Base-by-base conservation (phyloP, 2,888 invertebrate species). In the Sylvicola cinctus region DNA sequence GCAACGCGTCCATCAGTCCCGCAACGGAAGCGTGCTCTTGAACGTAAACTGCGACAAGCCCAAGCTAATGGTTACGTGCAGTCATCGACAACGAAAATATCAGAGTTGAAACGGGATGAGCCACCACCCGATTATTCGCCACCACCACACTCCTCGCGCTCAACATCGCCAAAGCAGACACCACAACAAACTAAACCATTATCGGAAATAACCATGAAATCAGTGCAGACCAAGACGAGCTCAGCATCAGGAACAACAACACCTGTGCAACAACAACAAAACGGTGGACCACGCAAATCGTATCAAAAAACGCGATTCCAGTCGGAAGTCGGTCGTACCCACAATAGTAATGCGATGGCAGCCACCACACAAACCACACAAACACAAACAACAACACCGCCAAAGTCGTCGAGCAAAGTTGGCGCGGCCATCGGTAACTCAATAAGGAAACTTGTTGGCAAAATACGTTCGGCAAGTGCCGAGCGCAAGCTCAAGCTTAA, bases 401-500 rank as follows among this genome's bases (percentile, higher is more conserved):
- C 46, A 36, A 44, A 46, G 36, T 42, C 42, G 36, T 65, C 68
- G 0, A 56, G 46, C 35, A 55, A 52, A 39, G 63, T 70, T 36
- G 68, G 70, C 1, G 62, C 67, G 17, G 65, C 70, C 39, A 74
- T 77, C 49, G 80, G 81, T 33, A 80, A 83, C 49, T 81, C 81
- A 14, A 73, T 83, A 46, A 66, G 81, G 42, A 80, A 80, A 55
- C 56, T 83, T 40, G 81, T 84, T 13, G 80, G 79, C 36, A 81
- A 81, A 58, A 73, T 84, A 37, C 69, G 81, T 4, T 79, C 80
- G 12, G 78, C 74, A 14, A 65, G 80, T 57, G 66, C 67, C 43
- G 66, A 74, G 58, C 61, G 74, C 45, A 65, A 72, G 56, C 59
- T 69, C 49, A 70, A 71, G 55, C 55, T 66, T 46, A 58, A 66